These are phyloP conservation scores for Chaetophractus vellerosus DNA, from an alignment of 2,797 vertebrate genomes.

Conservation along the genomic window DNA sequence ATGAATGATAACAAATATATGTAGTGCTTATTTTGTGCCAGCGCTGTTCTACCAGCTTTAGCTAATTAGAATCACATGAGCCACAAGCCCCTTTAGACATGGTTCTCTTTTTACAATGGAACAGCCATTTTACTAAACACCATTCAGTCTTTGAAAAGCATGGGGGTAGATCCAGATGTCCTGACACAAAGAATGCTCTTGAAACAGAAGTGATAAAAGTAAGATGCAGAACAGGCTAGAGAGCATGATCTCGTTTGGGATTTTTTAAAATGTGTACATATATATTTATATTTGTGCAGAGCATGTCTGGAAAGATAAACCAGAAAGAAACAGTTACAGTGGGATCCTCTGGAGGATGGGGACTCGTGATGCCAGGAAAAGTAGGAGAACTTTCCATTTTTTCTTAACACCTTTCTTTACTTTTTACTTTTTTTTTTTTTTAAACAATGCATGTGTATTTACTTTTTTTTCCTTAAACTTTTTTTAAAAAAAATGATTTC, in stretches of 20 bases:
- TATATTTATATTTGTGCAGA: slow-evolving; percentile 23
- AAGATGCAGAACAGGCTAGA: background rate
- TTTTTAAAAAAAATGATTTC: too few relatives aligned
- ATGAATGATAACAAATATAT: background rate
- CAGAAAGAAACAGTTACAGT: slow-evolving; percentile 40
- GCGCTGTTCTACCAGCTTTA: background rate
- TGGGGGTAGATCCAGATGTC: background rate
- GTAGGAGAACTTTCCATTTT: background rate
- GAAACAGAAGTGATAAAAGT: background rate
- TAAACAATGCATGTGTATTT: background rate
- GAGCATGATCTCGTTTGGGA: slow-evolving; percentile 26
- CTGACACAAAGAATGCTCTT: background rate
- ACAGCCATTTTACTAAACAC: background rate
- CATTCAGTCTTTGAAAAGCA: background rate
- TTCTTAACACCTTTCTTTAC: background rate
- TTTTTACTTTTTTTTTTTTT: background rate
- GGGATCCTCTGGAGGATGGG: background rate
- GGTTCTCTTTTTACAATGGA: background rate
- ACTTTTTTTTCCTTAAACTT: too few relatives aligned
- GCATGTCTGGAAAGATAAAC: background rate
- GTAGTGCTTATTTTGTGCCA: slow-evolving; percentile 8
- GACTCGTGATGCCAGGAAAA: background rate
- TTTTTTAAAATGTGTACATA: background rate
- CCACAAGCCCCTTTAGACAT: background rate
- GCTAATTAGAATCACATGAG: background rate